Evolutionary conservation across 1,140 invertebrate genomes (phyloP), one percentile per base, ranked within the genome.

Genomic region (Bombus sibiricus): DNA sequence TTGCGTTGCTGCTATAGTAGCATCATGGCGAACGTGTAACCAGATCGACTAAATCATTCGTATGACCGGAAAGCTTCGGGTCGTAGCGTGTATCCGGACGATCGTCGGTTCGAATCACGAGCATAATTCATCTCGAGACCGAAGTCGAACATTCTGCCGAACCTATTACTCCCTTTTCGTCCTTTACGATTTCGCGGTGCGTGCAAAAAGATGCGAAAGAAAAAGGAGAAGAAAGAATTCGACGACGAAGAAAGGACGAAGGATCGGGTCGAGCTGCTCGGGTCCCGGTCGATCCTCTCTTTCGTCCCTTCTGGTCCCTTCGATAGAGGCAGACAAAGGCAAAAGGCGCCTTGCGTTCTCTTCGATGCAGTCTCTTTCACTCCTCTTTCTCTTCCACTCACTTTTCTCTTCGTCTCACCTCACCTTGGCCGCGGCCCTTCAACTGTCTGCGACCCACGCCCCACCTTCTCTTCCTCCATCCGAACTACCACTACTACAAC

Each of bases 391-490:
- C 77, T 81, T 69, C 71, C 78, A n/a, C 73, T 77, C 71, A 82
- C 75, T 79, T 57, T 66, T 74, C 81, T 92, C 85, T 88, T 71
- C 79, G 81, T 91, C 88, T 91, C 90, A 85, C 86, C 90, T 94
- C 93, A 94, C 93, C 94, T 93, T 94, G 93, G 92, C 91, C 90
- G 92, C 93, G 93, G 93, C 93, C 93, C 93, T 94, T 94, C 93
- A 94, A 94, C 93, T 91, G 93, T 94, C 93, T 94, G 93, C 92
- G 89, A 92, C 93, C 92, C 93, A 93, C 93, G 92, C 92, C 89
- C 89, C 92, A 92, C 89, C 89, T 88, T 77, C 72, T 90, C 88
- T 83, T 89, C 71, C 86, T 87, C 82, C 86, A 85, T 88, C 86
- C 79, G 66, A 83, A 72, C 88, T 81, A 89, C 88, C 88, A 87